phyloP scores from a whole-genome alignment of 2,113 vertebrate species.

The Chinchilla lanigera region DNA sequence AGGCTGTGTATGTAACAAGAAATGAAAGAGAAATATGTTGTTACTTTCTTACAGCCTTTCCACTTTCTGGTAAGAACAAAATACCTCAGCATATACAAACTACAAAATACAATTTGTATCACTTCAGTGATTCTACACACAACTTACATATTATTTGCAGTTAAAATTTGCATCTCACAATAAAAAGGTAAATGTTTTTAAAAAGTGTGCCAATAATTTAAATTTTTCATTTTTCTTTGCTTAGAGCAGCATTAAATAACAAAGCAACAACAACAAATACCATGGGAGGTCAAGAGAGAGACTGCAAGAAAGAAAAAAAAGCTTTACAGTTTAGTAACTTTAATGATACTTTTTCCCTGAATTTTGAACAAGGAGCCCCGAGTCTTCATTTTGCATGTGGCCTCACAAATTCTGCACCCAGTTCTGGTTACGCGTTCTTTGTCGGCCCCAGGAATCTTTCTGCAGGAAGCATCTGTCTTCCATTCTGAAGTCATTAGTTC shows the following conservation, averaged over 20 bases:
- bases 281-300: background rate
- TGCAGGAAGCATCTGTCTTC: conserved; percentile 64
- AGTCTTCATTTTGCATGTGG: conserved; percentile 17
- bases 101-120: background rate
- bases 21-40: background rate
- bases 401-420: conserved; percentile 16
- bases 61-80: conserved; percentile 23
- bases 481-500: conserved; percentile 74
- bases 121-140: background rate
- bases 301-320: background rate
- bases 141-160: background rate
- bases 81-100: background rate
- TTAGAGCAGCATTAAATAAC: background rate
- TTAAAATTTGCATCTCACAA: conserved; percentile 5
- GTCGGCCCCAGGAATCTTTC: conserved; percentile 29
- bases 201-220: conserved; percentile 4
- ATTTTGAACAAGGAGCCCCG: background rate
- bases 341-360: background rate
- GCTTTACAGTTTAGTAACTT: background rate
- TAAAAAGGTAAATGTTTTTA: conserved; percentile 24
- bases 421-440: conserved; percentile 10
- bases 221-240: background rate
- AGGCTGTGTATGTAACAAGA: background rate
- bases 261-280: background rate
- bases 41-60: conserved; percentile 6